These are phyloP conservation scores for Danio aesculapii DNA, from an alignment of 2,797 vertebrate genomes.

Conservation along the genomic window DNA sequence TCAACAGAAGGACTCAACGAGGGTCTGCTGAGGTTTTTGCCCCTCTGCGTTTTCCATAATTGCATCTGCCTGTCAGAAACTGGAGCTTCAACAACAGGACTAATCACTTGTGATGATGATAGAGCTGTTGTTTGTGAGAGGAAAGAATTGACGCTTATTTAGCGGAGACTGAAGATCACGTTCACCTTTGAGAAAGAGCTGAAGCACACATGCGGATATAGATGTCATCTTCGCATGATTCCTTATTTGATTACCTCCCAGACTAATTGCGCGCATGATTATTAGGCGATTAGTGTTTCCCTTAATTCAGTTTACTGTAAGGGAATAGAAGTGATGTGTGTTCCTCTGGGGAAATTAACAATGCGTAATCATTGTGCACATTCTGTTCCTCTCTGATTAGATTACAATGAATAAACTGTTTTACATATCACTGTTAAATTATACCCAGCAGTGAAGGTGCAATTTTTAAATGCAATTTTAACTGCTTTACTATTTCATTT, in stretches of 20 bases:
- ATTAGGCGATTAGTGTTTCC: background rate
- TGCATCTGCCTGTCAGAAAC: conserved; percentile 68
- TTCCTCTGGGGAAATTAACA: too few species aligned
- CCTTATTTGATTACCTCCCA: background rate
- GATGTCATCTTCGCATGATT: background rate
- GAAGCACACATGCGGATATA: background rate
- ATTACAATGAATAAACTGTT: too few species aligned
- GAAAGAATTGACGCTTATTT: conserved; percentile 48
- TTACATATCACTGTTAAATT: too few species aligned
- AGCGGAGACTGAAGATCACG: conserved; percentile 3
- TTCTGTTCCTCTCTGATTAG: too few species aligned
- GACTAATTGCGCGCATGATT: background rate
- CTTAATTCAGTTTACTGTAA: background rate
- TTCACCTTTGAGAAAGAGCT: background rate
- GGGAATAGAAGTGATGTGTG: too few species aligned
- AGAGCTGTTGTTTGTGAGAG: conserved; percentile 58
- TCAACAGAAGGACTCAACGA: conserved; percentile 16
- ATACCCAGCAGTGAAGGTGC: too few species aligned
- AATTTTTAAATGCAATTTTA: too few species aligned
- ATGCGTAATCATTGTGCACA: too few species aligned
- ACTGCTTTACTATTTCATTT: too few species aligned
- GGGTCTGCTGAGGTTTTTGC: conserved; percentile 76
- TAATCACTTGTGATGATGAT: conserved; percentile 73
- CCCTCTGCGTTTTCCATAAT: conserved; percentile 69
- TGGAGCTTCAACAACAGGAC: conserved; percentile 68